Base-by-base conservation (phyloP, 64 coral and sea anemone genomes). In the Platygyra sinensis region DNA sequence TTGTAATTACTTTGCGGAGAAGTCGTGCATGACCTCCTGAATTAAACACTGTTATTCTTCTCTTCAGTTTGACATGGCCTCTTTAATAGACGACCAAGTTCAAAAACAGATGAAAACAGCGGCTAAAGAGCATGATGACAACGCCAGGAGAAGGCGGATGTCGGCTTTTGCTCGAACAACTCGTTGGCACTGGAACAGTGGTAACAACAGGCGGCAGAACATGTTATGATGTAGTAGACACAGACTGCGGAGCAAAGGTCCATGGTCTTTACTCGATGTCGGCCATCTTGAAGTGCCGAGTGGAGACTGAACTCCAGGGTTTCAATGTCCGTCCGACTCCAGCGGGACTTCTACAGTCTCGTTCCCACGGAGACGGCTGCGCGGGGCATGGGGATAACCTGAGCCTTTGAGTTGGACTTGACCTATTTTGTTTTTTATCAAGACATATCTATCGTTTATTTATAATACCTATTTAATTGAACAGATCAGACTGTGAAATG, bases 71-170 rank as follows among this genome's bases (percentile, higher is more conserved):
- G 97, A 99, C 69, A 89, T 99, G 94, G 97, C 97, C 22, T 88
- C 91, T 4, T 36, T 99, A 30, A 99, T 99, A 88, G 97, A 99
- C 18, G 97, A 96, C 49, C 97, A 99, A 93, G 97, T 99, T 8
- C 88, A 94, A 79, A 95, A 91, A 60, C 97, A 99, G 86, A 91
- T 99, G 91, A 95, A 88, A 65, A 78, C 90, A 60, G 46, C 89
- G 75, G 92, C 92, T 2, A 98, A 90, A 54, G 96, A 98, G 94
- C 77, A 94, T 36, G 90, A 88, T 30, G 88, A 86, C 12, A 86
- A 62, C 11, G 50, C 69, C 30, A 90, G 74, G 36, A 94, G 86
- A 87, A 82, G 90, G 90, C 84, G 76, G n/a, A 29, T 69, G 73
- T 39, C 72, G 6, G 62, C 87, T 25, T 98, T 96, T 64, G 67